Evolutionary conservation across 2,113 vertebrate species (phyloP).

Genomic region (Ptilorrhoa leucosticta): DNA sequence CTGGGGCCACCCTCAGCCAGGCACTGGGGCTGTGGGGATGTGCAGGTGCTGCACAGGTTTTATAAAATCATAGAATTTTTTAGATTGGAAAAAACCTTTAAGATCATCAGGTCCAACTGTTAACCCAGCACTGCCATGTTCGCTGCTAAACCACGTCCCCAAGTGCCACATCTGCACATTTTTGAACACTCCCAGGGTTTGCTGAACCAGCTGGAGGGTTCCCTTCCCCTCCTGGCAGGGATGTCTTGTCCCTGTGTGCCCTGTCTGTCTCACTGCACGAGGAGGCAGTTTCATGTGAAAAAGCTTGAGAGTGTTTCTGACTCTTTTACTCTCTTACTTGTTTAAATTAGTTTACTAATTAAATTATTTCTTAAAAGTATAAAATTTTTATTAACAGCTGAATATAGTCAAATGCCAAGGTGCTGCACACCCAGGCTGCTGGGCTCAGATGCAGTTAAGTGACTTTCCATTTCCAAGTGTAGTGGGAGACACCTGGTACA

Average conservation of each 20-base stretch:
- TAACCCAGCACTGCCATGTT: background rate
- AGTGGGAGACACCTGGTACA: background rate
- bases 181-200: background rate
- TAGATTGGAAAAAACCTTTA: background rate
- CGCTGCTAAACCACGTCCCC: background rate
- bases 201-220: background rate
- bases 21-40: background rate
- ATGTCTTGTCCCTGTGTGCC: fast-evolving
- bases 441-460: background rate
- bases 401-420: background rate
- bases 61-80: background rate
- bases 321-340: background rate
- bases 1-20: background rate
- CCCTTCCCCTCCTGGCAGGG: background rate
- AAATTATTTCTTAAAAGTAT: background rate
- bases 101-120: background rate
- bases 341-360: background rate
- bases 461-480: background rate
- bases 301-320: background rate
- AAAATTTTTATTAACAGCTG: background rate
- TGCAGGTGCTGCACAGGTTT: background rate
- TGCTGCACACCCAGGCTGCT: background rate
- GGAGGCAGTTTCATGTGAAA: background rate
- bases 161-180: background rate
- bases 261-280: fast-evolving